Conservation (phyloP, 2,113 vertebrate genomes). For the Lipotes vexillifer region DNA sequence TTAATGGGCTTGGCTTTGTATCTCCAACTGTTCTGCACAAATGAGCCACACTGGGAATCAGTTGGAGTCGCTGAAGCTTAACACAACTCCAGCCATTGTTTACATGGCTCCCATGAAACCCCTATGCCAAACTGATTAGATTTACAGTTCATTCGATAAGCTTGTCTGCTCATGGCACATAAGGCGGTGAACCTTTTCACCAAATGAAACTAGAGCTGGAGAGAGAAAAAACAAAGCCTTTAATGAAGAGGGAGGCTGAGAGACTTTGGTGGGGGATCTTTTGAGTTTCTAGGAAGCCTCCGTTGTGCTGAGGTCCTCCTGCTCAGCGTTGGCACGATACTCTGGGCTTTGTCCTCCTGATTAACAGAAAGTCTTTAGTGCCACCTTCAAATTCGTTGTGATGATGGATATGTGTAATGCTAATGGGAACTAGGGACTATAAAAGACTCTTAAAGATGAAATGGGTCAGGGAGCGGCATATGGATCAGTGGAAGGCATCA, state of each 20-base stretch:
- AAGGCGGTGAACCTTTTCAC: conserved; percentile 69
- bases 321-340: background rate
- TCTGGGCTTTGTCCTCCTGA: background rate
- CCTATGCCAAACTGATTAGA: conserved; percentile 85
- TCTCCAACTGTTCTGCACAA: conserved; percentile 73
- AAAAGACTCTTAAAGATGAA: conserved; percentile 7
- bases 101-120: conserved; percentile 72
- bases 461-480: background rate
- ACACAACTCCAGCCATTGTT: conserved; percentile 75
- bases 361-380: conserved; percentile 14
- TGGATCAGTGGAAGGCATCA: background rate
- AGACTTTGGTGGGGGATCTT: background rate
- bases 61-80: conserved; percentile 72
- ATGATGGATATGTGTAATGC: conserved; percentile 37
- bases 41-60: conserved; percentile 72
- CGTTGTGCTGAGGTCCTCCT: background rate
- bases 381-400: conserved; percentile 1
- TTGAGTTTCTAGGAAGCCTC: background rate
- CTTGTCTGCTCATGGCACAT: conserved; percentile 73
- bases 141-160: conserved; percentile 82
- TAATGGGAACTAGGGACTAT: background rate
- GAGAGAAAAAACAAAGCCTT: background rate
- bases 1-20: conserved; percentile 59
- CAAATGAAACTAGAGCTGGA: conserved; percentile 67
- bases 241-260: conserved; percentile 12